Percentiles rank a stretch among this genome's conserved stretches.
These are phyloP conservation scores for Fragum whitleyi DNA, from an alignment of 2,888 invertebrate species.

Conservation along the genomic window DNA sequence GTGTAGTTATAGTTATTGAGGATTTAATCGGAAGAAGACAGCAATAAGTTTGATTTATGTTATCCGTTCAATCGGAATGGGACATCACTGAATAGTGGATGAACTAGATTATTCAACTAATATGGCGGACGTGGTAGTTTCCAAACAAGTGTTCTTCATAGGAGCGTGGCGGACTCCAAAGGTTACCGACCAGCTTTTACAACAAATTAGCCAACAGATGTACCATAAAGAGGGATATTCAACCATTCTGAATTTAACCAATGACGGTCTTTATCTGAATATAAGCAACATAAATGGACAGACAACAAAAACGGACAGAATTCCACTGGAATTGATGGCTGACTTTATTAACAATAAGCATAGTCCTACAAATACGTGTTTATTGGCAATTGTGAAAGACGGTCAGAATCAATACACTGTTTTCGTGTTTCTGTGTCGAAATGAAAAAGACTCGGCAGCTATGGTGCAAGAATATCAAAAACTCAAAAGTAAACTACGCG, in stretches of 20 bases:
- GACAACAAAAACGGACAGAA: constrained; percentile 51
- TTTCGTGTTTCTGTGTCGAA: constrained; percentile 66
- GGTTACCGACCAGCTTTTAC: constrained; percentile 66
- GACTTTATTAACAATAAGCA: constrained; percentile 69
- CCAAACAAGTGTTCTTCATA: constrained; percentile 63
- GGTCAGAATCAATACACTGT: constrained; percentile 62
- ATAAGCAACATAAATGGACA: constrained; percentile 52
- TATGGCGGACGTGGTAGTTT: constrained; percentile 37
- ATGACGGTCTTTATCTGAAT: constrained; percentile 64
- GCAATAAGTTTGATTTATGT: not conserved
- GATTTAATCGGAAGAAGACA: not conserved
- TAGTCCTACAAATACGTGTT: constrained; percentile 56
- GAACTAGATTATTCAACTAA: constrained; percentile 2
- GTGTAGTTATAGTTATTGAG: not conserved
- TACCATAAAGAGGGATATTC: constrained; percentile 66
- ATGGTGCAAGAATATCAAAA: constrained; percentile 60
- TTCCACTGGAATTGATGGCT: constrained; percentile 64
- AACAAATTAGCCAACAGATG: constrained; percentile 62
- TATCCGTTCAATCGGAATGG: not conserved
- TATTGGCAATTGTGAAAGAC: constrained; percentile 69
- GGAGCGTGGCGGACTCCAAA: constrained; percentile 69
- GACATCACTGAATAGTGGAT: not conserved
- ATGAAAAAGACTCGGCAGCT: constrained; percentile 61
- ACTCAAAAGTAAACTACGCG: constrained; percentile 48
- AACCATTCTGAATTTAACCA: constrained; percentile 58